These are phyloP conservation scores for Epirrita christyi DNA, from an alignment of 2,888 invertebrate species.

Conservation along the genomic window DNA sequence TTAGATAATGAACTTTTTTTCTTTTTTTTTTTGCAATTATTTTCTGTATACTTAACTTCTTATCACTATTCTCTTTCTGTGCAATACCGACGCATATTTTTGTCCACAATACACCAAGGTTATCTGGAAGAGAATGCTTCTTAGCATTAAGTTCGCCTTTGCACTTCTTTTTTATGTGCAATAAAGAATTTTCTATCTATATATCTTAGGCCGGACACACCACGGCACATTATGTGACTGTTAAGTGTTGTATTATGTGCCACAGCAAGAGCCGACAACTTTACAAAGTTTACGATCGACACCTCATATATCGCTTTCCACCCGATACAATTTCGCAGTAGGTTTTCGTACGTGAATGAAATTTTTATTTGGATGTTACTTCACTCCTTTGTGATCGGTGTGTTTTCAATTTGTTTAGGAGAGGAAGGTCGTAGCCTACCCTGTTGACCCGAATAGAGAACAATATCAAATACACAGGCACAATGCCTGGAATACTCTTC, in stretches of 20 bases:
- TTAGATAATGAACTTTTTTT: too few relatives aligned
- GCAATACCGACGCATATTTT: too few relatives aligned
- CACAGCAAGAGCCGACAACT: constrained; percentile 3
- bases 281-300: constrained; percentile 27
- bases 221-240: too few relatives aligned
- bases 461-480: constrained; percentile 10
- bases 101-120: too few relatives aligned
- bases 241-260: background rate
- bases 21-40: too few relatives aligned
- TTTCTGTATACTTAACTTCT: too few relatives aligned
- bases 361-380: constrained; percentile 32
- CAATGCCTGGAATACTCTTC: background rate
- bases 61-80: too few relatives aligned
- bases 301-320: constrained; percentile 37
- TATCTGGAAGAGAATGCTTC: too few relatives aligned
- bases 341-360: constrained; percentile 35
- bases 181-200: too few relatives aligned
- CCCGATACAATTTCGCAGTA: constrained; percentile 32
- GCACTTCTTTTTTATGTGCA: too few relatives aligned
- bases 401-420: constrained; percentile 31
- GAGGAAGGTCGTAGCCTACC: constrained; percentile 18
- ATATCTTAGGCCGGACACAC: too few relatives aligned
- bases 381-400: constrained; percentile 30
- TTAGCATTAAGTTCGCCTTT: too few relatives aligned
- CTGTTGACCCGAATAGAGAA: constrained; percentile 5